Percentiles rank a stretch among this genome's conserved stretches.
phyloP scores from a whole-genome alignment of 2,797 vertebrate genomes.

The Gymnoscopelus braueri region DNA sequence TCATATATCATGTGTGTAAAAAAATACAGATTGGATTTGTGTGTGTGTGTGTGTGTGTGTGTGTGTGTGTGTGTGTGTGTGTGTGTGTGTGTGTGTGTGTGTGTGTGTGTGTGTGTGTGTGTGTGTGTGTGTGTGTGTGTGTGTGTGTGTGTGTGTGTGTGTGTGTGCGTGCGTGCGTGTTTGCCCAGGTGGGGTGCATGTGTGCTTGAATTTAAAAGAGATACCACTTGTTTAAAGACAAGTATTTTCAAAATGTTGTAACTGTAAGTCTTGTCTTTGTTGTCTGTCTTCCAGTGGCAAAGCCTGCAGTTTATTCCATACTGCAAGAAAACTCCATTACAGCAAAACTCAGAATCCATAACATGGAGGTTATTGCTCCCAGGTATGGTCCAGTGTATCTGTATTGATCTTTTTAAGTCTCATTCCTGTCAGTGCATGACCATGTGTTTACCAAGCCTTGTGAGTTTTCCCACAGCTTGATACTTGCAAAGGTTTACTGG shows the following conservation, averaged over 20 bases:
- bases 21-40: background rate
- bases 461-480: background rate
- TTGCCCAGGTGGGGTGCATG: no score
- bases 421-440: no score
- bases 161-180: background rate
- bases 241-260: no score
- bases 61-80: background rate
- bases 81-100: background rate
- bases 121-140: background rate
- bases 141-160: background rate
- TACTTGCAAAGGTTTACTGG: background rate
- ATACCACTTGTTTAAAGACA: no score
- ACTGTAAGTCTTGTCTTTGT: background rate
- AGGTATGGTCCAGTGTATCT: constrained; percentile 40
- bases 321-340: constrained; percentile 20
- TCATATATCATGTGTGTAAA: background rate
- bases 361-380: constrained; percentile 40
- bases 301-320: constrained; percentile 51
- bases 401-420: background rate
- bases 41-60: background rate
- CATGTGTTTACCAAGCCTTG: no score
- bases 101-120: background rate
- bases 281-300: constrained; percentile 56
- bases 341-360: constrained; percentile 57
- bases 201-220: background rate